A percentile compares a stretch with the other conserved stretches of the same genome.
Evolutionary conservation across 2,888 invertebrate genomes (phyloP).

Genomic region (Cephus nigrinus): DNA sequence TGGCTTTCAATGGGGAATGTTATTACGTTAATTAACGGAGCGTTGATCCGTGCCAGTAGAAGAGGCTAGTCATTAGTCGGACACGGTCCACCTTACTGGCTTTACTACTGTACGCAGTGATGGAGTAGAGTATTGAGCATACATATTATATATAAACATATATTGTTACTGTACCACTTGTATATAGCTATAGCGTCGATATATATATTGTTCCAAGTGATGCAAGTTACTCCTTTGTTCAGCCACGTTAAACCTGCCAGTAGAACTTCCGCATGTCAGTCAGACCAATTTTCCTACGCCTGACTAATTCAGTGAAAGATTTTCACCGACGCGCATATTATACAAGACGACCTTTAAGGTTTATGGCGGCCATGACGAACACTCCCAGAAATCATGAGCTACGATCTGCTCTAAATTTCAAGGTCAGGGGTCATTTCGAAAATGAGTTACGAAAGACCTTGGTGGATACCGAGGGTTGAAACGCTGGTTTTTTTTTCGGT

Average conservation of each 20-base stretch:
- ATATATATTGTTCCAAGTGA: neutral
- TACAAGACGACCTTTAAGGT: neutral
- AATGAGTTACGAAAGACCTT: neutral
- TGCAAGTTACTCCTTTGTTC: neutral
- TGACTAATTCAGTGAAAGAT: neutral
- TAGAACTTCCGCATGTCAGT: neutral
- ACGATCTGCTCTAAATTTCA: neutral
- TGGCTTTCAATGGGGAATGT: neutral
- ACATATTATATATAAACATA: neutral
- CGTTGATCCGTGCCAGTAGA: conserved; percentile 25
- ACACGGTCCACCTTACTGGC: conserved; percentile 8
- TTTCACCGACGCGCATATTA: neutral
- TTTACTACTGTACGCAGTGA: neutral
- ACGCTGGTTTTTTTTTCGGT: neutral
- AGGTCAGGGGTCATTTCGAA: neutral
- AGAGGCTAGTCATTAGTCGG: conserved; percentile 44
- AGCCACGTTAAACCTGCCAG: neutral
- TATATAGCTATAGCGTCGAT: neutral
- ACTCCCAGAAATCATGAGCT: neutral
- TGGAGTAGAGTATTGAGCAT: neutral
- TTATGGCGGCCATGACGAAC: neutral
- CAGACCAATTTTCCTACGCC: neutral
- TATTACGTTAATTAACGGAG: neutral
- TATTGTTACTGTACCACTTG: neutral
- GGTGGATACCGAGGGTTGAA: neutral